Conservation (phyloP, 2,797 vertebrate species). For the Anguilla marmorata region DNA sequence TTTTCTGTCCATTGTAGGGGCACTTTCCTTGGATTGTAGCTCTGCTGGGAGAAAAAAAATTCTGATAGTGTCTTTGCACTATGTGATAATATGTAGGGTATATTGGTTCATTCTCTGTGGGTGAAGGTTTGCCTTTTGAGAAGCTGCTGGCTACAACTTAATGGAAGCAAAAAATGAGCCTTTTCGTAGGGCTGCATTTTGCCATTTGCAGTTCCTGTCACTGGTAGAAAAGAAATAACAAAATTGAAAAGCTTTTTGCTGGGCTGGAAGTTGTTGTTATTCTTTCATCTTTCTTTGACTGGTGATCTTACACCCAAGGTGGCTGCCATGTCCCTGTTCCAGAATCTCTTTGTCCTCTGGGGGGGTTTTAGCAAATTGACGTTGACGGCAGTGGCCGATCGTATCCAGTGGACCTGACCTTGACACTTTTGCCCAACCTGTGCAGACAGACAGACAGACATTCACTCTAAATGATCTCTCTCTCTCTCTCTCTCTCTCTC, state of each 20-base stretch:
- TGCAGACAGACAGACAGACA: background rate
- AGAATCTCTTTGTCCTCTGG: background rate
- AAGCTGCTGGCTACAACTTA: background rate
- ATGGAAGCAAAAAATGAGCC: background rate
- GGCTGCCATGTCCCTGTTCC: background rate
- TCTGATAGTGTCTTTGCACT: background rate
- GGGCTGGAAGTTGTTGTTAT: constrained; percentile 15
- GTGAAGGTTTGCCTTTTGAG: constrained; percentile 2
- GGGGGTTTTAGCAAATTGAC: background rate
- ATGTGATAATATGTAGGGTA: background rate
- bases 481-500: background rate
- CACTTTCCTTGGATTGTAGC: background rate
- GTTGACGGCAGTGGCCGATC: background rate
- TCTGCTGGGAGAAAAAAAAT: background rate
- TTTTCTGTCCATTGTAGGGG: background rate
- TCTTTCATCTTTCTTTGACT: background rate
- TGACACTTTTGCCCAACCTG: background rate
- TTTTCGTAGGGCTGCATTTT: background rate
- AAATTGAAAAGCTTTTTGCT: constrained; percentile 28
- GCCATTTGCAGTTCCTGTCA: background rate
- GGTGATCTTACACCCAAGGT: background rate
- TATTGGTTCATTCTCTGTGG: background rate
- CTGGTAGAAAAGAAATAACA: constrained; percentile 13
- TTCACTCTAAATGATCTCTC: background rate
- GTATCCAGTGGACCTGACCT: background rate